Evolutionary conservation across 92 coral and sea anemone genomes (phyloP).

Genomic region (Porites divaricata): DNA sequence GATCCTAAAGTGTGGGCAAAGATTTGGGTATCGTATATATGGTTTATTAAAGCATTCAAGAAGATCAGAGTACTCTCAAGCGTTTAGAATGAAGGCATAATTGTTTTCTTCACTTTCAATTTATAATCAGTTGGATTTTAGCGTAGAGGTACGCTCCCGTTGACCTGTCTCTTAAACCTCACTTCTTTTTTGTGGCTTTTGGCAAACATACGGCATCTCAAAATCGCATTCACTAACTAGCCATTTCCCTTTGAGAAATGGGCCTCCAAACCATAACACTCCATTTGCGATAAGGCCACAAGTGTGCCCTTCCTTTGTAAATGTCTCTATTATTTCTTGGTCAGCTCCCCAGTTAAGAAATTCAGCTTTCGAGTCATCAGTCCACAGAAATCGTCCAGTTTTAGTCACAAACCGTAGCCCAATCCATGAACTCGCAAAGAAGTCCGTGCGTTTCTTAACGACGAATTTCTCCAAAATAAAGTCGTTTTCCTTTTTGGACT

Average conservation of each 20-base stretch:
- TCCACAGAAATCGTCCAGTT: background rate
- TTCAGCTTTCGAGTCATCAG: background rate
- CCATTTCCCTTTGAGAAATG: background rate
- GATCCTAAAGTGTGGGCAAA: too few species aligned
- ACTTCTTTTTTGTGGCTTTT: background rate
- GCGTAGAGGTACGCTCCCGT: background rate
- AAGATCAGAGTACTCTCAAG: too few species aligned
- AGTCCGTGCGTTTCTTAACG: background rate
- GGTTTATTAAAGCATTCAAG: too few species aligned
- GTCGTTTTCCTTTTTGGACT: constrained; percentile 8
- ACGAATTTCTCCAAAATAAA: background rate
- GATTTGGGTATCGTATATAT: too few species aligned
- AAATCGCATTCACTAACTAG: background rate
- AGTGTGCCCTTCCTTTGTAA: background rate
- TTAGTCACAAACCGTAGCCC: background rate
- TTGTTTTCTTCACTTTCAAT: background rate
- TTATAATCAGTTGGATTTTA: background rate
- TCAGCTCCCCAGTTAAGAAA: background rate
- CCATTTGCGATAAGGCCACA: background rate
- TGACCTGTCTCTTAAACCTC: background rate
- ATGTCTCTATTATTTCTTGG: background rate
- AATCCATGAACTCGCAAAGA: background rate
- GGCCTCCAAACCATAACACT: background rate
- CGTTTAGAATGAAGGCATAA: too few species aligned
- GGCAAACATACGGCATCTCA: background rate